Evolutionary conservation across 2,888 invertebrate genomes (phyloP), one percentile per base, ranked within the genome.

Genomic region (Rhyacophila evoluta): DNA sequence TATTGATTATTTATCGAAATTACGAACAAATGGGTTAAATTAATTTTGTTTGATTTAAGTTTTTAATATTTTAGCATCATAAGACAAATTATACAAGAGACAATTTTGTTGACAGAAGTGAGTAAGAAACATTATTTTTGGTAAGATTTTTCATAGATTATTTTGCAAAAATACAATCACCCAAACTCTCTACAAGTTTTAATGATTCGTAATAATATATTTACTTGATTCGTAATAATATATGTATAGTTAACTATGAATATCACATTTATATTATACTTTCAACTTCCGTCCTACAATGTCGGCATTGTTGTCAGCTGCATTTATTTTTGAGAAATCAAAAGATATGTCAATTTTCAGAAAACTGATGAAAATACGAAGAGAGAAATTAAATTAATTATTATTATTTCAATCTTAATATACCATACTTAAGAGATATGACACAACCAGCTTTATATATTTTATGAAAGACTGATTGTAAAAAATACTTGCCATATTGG

Each of bases 81-180:
- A 25, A 55, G 25, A 55, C 15, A 8, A 55, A 25, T 55, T 5
- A 8, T 19, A 8, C 25, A 55, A 55, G 1, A n/a, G n/a, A n/a
- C n/a, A n/a, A n/a, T n/a, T n/a, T 25, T 19, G 55, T 55, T 8
- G 15, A 41, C 15, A 6, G 6, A 33, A 33, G 41, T 41, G 3
- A 12, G 8, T 41, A 4, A 41, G 41, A 41, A 15, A 15, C 2
- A 12, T 39, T 41, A 6, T 55, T 55, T 55, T 55, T 55, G 25
- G 15, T 55, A 55, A 55, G 15, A 55, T 55, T 55, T 55, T 55
- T 55, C 55, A 8, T 55, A 6, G 55, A 25, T 55, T 55, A 55
- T 55, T 55, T 55, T 55, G 15, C 55, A 55, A 55, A 55, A 55
- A 55, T 55, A 55, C 55, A 55, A 55, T 55, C 55, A 8, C 10